Evolutionary conservation across 1,140 invertebrate genomes (phyloP), one percentile per base, ranked within the genome.

Genomic region (Drosophila arawakana): DNA sequence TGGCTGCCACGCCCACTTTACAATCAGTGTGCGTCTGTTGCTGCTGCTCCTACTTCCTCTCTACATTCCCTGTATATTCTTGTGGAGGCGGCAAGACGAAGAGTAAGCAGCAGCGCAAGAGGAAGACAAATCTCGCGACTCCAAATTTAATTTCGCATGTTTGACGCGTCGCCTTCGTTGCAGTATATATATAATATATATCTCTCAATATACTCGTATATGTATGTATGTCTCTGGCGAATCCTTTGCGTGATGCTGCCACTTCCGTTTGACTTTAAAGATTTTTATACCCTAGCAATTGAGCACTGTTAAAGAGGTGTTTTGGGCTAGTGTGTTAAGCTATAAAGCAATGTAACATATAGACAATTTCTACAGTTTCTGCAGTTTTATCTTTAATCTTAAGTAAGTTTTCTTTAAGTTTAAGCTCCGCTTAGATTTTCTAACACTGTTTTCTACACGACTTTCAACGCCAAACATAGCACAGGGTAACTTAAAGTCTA

Each of bases 111-210:
- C 15, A 15, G 15, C 15, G 15, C 15, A 15, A 15, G 44, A 18
- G 44, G 15, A 15, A 21, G 13, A n/a, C 7, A 30, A 30, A 35
- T 21, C 73, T 49, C 55, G 30, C 62, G 34, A 55, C 39, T 44
- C 35, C 73, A 81, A 85, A 85, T 85, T 85, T 85, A 85, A 85
- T 85, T 85, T 85, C 81, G 78, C 78, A 81, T 85, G 81, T 84
- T 79, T 85, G 78, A 78, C 81, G 75, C 69, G 81, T 76, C 74
- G 57, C 73, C 55, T n/a, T 49, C 57, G 35, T 11, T 15, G 11
- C 25, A 30, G 25, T 3, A 30, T 30, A 30, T 30, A 30, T 30
- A 30, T 30, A 5, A 30, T 30, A 30, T 30, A 30, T 9, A 30
- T 5, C 9, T 0, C 9, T 35, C 15, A 57, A 41, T 41, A 10